Base-by-base conservation (phyloP, 2,113 vertebrate genomes). In the Ploceus nigricollis region DNA sequence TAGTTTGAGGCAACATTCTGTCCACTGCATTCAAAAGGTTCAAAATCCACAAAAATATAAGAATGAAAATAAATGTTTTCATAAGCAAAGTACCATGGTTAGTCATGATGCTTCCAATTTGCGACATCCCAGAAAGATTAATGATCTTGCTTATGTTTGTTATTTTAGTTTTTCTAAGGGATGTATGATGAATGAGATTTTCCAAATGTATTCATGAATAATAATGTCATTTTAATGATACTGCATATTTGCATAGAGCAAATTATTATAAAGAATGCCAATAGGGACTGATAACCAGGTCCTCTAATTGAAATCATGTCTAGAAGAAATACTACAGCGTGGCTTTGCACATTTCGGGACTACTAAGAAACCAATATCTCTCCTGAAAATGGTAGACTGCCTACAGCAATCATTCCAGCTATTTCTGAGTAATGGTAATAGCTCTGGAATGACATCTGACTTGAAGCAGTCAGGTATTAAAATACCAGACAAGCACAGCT, bases 401-500 rank as follows among this genome's bases (percentile, higher is more conserved):
- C 94, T 97, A 90, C 72, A 95, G 95, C 96, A 94, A 96, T 95
- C 73, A 94, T 96, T 96, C 87, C 91, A 95, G 66, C 68, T 96
- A 92, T 79, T 94, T 94, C 82, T 94, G 93, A 71, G 82, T 95
- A 93, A 96, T 90, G 71, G 58, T 97, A 96, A 96, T 96, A 94
- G 95, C 82, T 95, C 82, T 94, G 97, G 96, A 97, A 97, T 96
- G 95, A 96, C 93, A 96, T 96, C 96, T 97, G 96, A 97, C 88
- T 94, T 97, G 90, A 95, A 95, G 95, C 80, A 97, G 80, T 70
- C 87, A 96, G 87, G 95, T 97, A 96, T 97, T 97, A 97, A 97
- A 97, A 97, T 97, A 96, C 96, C 96, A 97, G 97, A 97, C 96
- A 85, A 93, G 80, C 69, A 64, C 50, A 4, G 87, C 90, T 95